Conservation (phyloP, 2,888 invertebrate species). For the Ferrisia virgata region DNA sequence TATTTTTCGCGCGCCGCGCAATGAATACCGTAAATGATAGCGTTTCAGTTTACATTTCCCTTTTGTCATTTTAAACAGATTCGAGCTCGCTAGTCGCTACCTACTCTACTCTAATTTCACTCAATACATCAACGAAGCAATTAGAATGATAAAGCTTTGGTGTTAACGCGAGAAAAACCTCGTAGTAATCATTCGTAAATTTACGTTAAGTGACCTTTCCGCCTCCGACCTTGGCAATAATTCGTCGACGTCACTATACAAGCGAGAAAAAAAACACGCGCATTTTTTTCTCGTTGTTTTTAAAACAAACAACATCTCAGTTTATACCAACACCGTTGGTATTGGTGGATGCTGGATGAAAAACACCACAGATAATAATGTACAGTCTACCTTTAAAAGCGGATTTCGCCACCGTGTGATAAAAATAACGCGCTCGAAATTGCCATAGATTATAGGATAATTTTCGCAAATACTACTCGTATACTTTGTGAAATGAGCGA, state of each 20-base stretch:
- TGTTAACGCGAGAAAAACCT: conserved; percentile 14
- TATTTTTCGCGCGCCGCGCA: background rate
- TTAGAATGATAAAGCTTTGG: background rate
- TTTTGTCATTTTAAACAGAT: background rate
- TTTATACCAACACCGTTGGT: too few species aligned
- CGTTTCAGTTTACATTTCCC: conserved; percentile 7
- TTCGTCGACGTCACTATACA: background rate
- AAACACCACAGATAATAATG: too few species aligned
- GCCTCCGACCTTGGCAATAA: background rate
- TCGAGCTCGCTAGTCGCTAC: too few species aligned
- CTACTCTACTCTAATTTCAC: background rate
- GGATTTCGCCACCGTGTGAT: too few species aligned
- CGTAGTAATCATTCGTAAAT: conserved; percentile 14
- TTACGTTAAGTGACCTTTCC: conserved; percentile 5
- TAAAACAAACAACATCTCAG: background rate
- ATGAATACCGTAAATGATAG: background rate
- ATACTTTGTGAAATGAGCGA: too few species aligned
- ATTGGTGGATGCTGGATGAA: too few species aligned
- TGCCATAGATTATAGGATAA: too few species aligned
- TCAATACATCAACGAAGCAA: background rate
- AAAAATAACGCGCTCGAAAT: too few species aligned
- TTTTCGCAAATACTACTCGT: too few species aligned
- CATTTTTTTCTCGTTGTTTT: background rate
- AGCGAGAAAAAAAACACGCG: background rate
- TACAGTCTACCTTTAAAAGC: too few species aligned